Conservation (phyloP, 1,140 invertebrate species). For the Hermetia illucens region DNA sequence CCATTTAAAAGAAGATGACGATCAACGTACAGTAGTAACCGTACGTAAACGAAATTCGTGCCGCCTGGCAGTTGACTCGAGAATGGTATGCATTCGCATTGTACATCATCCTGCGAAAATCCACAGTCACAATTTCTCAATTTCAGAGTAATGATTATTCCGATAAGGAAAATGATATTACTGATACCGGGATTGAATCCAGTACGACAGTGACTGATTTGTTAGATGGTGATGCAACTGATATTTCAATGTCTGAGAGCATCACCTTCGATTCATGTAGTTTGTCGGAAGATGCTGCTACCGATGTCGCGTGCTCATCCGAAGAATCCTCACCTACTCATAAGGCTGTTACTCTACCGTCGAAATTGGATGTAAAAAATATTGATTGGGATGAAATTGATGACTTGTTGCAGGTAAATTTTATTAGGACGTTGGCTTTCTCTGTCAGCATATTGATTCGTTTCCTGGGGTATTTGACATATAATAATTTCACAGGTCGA, state of each 20-base stretch:
- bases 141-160: conserved; percentile 8
- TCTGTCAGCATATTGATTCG: not conserved
- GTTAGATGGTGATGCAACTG: conserved; percentile 23
- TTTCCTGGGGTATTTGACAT: no score
- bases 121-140: not conserved
- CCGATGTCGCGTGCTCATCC: conserved; percentile 23
- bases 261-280: conserved; percentile 29
- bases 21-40: conserved; percentile 58
- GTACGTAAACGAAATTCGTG: conserved; percentile 55
- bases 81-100: not conserved
- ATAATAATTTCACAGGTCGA: conserved; percentile 37
- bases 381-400: conserved; percentile 50
- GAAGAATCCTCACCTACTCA: conserved; percentile 37
- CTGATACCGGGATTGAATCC: conserved; percentile 18
- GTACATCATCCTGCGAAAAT: not conserved
- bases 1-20: conserved; percentile 75
- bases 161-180: conserved; percentile 26
- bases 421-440: conserved; percentile 2
- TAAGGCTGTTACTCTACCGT: conserved; percentile 42
- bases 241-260: conserved; percentile 27
- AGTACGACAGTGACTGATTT: conserved; percentile 19
- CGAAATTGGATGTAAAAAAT: conserved; percentile 45
- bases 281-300: conserved; percentile 18
- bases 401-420: conserved; percentile 38
- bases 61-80: conserved; percentile 33